Evolutionary conservation across 2,113 vertebrate species (phyloP), one percentile per base, ranked within the genome.

Genomic region (Isichthys henryi): DNA sequence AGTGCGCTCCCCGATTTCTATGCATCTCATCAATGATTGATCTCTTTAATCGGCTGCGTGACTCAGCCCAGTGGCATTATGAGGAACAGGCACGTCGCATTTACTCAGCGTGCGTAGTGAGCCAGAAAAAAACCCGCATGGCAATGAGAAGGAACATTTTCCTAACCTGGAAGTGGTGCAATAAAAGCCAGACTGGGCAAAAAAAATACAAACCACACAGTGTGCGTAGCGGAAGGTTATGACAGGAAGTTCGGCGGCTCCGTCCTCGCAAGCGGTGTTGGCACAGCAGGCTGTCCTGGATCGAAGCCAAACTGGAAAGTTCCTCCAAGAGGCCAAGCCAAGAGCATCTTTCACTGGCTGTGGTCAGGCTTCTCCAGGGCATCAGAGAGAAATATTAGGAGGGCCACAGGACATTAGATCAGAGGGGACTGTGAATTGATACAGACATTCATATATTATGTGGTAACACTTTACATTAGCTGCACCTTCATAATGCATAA

Each of bases 221-320:
- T 2, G 1, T 2, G 4, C 35, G 31, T 39, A 84, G 39, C 45
- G 21, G 9, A 1, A 21, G 91, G 92, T 93, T 92, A 91, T 23
- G 89, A 66, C 43, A 58, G 89, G 89, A 23, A 86, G 90, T 35
- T 35, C 17, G 56, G 88, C 49, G 80, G 88, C 90, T 88, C 84
- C 83, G 66, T 88, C 46, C 87, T 85, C 43, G 52, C 10, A 88
- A 92, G 89, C 91, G 48, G 31, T 53, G 77, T 43, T 31, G 52
- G 87, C 31, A 17, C 52, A 7, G 53, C 35, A 91, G 90, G 52
- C 91, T 91, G 48, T 91, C 92, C 92, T 93, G 91, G 92, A 90
- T 92, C 87, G 92, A 90, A 92, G 92, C 86, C 92, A 92, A 93
- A 93, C 91, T 92, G 92, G 91, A 93, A 90, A 90, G 91, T 88